phyloP scores from a whole-genome alignment of 2,113 vertebrate species.

The Aythya baeri region DNA sequence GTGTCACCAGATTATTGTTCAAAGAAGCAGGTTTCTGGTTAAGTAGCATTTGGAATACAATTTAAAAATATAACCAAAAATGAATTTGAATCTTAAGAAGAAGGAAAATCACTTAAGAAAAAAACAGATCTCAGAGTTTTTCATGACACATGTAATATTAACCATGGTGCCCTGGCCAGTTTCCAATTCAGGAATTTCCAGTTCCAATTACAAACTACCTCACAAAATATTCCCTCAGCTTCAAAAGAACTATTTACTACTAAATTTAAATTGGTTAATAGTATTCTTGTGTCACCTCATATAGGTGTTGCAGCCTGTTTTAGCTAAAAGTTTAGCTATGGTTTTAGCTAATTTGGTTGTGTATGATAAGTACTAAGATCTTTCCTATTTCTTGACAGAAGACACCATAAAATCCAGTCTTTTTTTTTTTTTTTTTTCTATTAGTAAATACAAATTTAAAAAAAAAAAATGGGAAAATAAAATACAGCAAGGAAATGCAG shows the following conservation, averaged over 20 bases:
- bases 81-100: neutral
- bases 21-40: neutral
- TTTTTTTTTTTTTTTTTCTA: neutral
- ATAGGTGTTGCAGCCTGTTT: neutral
- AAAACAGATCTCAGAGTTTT: neutral
- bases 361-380: neutral
- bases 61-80: neutral
- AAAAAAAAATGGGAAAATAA: neutral
- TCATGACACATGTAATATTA: neutral
- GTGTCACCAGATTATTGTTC: neutral
- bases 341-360: neutral
- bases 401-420: rapidly evolving
- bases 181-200: neutral
- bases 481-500: neutral
- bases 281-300: neutral
- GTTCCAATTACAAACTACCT: neutral
- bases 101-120: neutral
- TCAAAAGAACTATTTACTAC: neutral
- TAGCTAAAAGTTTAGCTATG: neutral
- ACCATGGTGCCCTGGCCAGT: neutral
- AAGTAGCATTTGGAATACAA: neutral
- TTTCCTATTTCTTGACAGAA: neutral
- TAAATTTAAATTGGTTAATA: neutral
- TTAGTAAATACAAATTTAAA: neutral
- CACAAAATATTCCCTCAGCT: neutral